Conservation (phyloP, 2,888 invertebrate genomes). For the Clusia tigrina region DNA sequence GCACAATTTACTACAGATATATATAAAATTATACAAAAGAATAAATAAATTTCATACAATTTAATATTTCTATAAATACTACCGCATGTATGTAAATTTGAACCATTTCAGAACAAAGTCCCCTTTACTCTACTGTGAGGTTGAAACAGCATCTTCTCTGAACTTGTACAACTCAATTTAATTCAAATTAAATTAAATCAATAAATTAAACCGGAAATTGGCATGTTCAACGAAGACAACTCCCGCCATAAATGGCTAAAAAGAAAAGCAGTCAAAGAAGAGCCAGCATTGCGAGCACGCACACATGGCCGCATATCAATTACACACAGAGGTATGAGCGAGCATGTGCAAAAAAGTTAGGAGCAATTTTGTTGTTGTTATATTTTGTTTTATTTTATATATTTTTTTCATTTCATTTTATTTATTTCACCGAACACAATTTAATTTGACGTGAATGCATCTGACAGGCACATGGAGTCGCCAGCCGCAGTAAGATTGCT, state of each 20-base stretch:
- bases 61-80: too few relatives aligned
- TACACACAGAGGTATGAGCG: too few relatives aligned
- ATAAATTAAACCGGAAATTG: slow-evolving; percentile 36
- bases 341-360: slow-evolving; percentile 24
- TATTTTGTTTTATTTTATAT: slow-evolving; percentile 44
- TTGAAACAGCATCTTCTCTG: too few relatives aligned
- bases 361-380: slow-evolving; percentile 33
- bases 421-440: slow-evolving; percentile 55
- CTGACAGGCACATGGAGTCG: slow-evolving; percentile 43
- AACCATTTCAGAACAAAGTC: too few relatives aligned
- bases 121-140: too few relatives aligned
- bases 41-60: too few relatives aligned
- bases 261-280: slow-evolving; percentile 2
- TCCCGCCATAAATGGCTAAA: slow-evolving; percentile 29
- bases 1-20: too few relatives aligned
- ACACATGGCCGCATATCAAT: background rate
- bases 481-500: slow-evolving; percentile 32
- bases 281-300: background rate
- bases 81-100: too few relatives aligned
- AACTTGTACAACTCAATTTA: slow-evolving; percentile 22
- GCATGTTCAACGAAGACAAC: slow-evolving; percentile 24
- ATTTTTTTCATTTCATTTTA: slow-evolving; percentile 46
- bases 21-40: too few relatives aligned
- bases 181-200: slow-evolving; percentile 33
- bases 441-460: slow-evolving; percentile 56